Conservation (phyloP, 2,888 invertebrate genomes). For the Cantharis nigra region DNA sequence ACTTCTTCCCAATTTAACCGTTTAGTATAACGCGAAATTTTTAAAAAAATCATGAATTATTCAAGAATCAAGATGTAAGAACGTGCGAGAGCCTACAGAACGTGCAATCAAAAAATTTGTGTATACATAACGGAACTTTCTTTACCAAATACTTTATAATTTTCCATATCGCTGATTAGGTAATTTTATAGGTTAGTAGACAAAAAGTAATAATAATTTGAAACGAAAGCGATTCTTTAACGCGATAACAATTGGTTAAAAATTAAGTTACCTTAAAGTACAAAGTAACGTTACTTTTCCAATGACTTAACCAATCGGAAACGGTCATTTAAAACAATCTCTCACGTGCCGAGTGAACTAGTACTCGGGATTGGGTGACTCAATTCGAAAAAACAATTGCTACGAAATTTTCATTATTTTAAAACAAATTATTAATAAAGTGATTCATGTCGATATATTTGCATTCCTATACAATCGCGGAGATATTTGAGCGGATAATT, state of each 20-base stretch:
- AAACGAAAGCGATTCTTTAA: neutral
- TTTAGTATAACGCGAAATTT: neutral
- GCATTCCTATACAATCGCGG: neutral
- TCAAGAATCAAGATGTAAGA: neutral
- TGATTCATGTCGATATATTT: neutral
- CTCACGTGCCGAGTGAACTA: neutral
- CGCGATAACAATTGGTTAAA: neutral
- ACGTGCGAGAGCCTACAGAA: neutral
- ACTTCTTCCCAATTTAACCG: neutral
- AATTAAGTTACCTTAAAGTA: neutral
- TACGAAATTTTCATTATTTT: neutral
- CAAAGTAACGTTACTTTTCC: neutral
- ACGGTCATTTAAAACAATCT: neutral
- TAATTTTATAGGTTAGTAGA: neutral
- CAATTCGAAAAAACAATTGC: neutral
- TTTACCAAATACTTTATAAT: neutral
- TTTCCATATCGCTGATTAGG: neutral
- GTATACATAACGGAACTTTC: slow-evolving; percentile 1
- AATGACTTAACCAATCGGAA: neutral
- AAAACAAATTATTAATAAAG: neutral
- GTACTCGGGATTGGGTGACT: neutral
- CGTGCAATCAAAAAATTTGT: neutral
- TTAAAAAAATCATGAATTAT: neutral
- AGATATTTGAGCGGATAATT: neutral
- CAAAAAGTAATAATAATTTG: neutral